Base-by-base conservation (phyloP, 2,888 invertebrate genomes). In the Cheilosia scutellata region DNA sequence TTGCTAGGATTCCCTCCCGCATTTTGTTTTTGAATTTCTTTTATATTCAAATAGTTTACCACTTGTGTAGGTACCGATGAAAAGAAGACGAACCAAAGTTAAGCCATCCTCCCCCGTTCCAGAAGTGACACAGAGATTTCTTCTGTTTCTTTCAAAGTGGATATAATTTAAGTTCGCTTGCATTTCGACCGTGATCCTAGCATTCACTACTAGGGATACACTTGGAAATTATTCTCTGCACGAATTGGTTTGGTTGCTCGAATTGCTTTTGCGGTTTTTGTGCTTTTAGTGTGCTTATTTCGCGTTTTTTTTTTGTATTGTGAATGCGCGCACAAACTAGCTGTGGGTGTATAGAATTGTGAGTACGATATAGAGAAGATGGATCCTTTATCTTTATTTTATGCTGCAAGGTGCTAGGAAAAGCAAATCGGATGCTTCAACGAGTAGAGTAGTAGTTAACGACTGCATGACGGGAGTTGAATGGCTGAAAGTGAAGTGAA, bases 221-320 rank as follows among this genome's bases (percentile, higher is more conserved):
- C 63, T 74, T 74, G 53, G 47, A 74, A 63, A 44, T 63, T 74
- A 74, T 74, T 74, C 74, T 44, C 44, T 44, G 51, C 74, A 74
- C 74, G 74, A 74, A 74, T 63, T 53, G 53, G 25, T 63, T 63
- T 4, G 33, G 53, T 55, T 74, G 44, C 53, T 63, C 44, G 42
- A 74, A 74, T 55, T 53, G 55, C 51, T 63, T 60, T 63, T 63
- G 44, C 29, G 58, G 42, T 53, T 72, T 51, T 72, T 62, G 9
- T 51, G 31, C 16, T 47, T 47, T 33, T 58, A 33, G 40, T 40
- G 31, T 49, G 57, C 31, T 58, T 62, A 55, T 63, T 53, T 74
- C 5, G 42, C 44, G 42, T 11, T 53, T 53, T 53, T 27, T 40
- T 33, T 62, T 60, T 51, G 20, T 20, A 60, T 51, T 72, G 40